A percentile compares a stretch with the other conserved stretches of the same genome.
These are phyloP conservation scores for Jaculus jaculus DNA, from an alignment of 2,113 vertebrate genomes.

Conservation along the genomic window DNA sequence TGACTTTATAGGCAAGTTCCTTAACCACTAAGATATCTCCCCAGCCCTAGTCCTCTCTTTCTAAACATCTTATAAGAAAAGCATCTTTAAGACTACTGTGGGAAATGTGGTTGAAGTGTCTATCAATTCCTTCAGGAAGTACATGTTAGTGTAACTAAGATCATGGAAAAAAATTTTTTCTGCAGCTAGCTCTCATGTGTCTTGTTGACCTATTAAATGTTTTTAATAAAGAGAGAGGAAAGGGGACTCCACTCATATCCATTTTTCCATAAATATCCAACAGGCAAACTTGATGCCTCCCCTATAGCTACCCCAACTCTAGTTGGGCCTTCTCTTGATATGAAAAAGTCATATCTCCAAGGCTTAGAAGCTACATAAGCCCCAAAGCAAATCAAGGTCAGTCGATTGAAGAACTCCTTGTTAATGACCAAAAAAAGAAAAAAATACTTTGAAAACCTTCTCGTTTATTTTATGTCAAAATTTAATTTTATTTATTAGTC, in stretches of 20 bases:
- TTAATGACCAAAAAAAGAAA: conserved; percentile 62
- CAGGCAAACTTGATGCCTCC: neutral
- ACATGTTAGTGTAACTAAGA: neutral
- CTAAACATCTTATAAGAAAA: neutral
- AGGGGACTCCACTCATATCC: neutral
- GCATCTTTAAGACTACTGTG: neutral
- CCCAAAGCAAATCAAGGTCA: conserved; percentile 60
- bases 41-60: neutral
- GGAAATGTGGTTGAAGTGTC: neutral
- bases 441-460: conserved; percentile 70
- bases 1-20: too few relatives aligned
- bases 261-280: neutral
- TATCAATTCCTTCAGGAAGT: neutral
- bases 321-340: neutral
- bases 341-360: neutral
- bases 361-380: neutral
- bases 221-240: neutral
- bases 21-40: too few relatives aligned
- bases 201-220: neutral
- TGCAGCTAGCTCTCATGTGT: neutral
- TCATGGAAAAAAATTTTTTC: neutral
- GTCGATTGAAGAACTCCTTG: conserved; percentile 47
- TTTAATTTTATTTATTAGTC: conserved; percentile 51
- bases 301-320: neutral
- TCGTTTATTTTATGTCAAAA: conserved; percentile 56